Evolutionary conservation across 1,140 invertebrate species (phyloP), one percentile per base, ranked within the genome.

Genomic region (Penaeus japonicus): DNA sequence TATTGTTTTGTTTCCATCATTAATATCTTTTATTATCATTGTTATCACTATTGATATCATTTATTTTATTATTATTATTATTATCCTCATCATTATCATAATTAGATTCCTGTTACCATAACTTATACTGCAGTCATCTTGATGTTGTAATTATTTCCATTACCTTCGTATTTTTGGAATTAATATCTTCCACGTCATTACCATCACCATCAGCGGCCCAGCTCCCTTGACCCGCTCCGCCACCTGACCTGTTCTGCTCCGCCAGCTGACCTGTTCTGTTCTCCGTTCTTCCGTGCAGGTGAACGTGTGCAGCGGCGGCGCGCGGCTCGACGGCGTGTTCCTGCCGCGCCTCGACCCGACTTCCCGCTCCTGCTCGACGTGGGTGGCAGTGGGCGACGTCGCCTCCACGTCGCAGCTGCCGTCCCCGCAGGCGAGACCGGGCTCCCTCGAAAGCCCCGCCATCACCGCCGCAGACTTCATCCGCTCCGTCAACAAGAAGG

Each of bases 331-430:
- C 30, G 87, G 85, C 17, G 84, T 89, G 17, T 79, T 89, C 27
- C 77, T 86, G 24, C 93, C 94, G 1, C 93, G 94, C 70, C 92
- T 96, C 39, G 95, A 96, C 87, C 94, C 95, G 35, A 95, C 95
- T 0, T 97, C 96, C 0, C 94, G 96, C 1, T 97, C 96, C 0
- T 97, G 96, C 92, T 96, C 96, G 82, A 97, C 96, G 0, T 97
- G 96, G 96, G 96, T 97, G 0, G 96, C 96, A 2, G 96, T 96
- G 0, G 95, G 95, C 1, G 95, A 96, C 90, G 93, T 95, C 2
- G 94, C 94, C 2, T 95, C 95, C 24, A 95, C 94, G 0, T 96
- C 95, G 0, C 95, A 96, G 91, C 92, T 96, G 84, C 96, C 95
- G 4, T 96, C 95, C 57, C 95, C 95, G 0, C 95, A 96, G 89